phyloP scores from a whole-genome alignment of 2,797 vertebrate genomes.

The Iguana delicatissima region DNA sequence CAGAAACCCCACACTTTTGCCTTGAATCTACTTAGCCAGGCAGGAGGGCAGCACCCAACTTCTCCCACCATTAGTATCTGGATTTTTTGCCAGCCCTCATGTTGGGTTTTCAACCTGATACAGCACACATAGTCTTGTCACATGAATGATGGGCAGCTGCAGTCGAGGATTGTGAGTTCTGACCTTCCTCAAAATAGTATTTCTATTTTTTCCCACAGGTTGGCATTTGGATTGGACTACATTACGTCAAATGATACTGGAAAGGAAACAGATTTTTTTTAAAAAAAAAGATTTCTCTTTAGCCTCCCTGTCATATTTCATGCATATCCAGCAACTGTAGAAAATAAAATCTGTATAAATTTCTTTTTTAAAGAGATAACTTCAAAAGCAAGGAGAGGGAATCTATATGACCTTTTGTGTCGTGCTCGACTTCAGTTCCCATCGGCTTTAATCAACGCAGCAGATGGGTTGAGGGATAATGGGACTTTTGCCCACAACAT shows the following conservation, averaged over 20 bases:
- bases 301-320: constrained; percentile 46
- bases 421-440: not conserved
- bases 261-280: constrained; percentile 35
- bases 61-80: too few relatives aligned
- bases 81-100: not conserved
- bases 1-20: not conserved
- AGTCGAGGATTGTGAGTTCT: not conserved
- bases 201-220: not conserved
- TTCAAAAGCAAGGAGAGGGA: not conserved
- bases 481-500: not conserved
- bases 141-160: not conserved
- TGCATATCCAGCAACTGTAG: constrained; percentile 12
- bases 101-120: not conserved
- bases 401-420: too few relatives aligned
- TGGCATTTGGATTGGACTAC: constrained; percentile 34
- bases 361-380: too few relatives aligned
- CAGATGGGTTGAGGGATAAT: not conserved
- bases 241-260: constrained; percentile 33
- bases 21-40: not conserved
- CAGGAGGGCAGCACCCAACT: not conserved
- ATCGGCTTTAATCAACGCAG: not conserved
- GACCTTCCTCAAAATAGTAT: constrained; percentile 26
- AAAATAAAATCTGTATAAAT: not conserved
- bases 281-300: constrained; percentile 4
- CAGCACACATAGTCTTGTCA: not conserved